phyloP scores from a whole-genome alignment of 2,797 vertebrate genomes.

The Myotis findleyi region DNA sequence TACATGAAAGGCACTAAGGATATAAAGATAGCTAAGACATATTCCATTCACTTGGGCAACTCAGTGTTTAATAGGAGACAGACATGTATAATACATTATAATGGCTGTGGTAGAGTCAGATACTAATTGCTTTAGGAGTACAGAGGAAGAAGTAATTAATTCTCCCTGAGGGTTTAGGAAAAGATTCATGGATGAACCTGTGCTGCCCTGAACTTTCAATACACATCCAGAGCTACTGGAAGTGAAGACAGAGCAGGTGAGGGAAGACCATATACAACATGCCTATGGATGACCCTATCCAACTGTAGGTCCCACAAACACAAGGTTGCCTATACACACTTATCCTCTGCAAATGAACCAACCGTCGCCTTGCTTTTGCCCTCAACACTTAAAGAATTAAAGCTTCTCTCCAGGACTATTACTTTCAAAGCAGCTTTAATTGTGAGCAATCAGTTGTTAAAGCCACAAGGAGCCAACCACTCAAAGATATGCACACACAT shows the following conservation, averaged over 20 bases:
- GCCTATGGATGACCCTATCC: background rate
- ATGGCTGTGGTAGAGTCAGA: conserved; percentile 25
- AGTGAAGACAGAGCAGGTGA: background rate
- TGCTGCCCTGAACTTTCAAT: background rate
- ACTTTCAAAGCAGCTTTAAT: background rate
- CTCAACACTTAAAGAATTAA: background rate
- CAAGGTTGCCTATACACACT: background rate
- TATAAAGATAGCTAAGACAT: background rate
- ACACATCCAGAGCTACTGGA: background rate
- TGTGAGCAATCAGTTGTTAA: background rate
- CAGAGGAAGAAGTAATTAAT: conserved; percentile 61
- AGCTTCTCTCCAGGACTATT: background rate
- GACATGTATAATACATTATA: conserved; percentile 12
- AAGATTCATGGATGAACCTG: conserved; percentile 6
- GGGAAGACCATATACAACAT: background rate
- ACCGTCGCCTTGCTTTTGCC: background rate
- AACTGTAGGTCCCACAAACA: background rate
- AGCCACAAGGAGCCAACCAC: background rate
- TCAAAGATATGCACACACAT: background rate
- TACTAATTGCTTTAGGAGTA: conserved; percentile 51
- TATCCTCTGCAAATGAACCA: background rate
- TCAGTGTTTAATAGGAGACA: conserved; percentile 43
- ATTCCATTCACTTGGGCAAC: background rate
- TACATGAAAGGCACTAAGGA: background rate
- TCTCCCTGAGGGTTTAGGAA: conserved; percentile 3